A percentile compares a stretch with the other conserved stretches of the same genome.
Evolutionary conservation across 2,888 invertebrate genomes (phyloP).

Genomic region (Rotaria magnacalcarata): DNA sequence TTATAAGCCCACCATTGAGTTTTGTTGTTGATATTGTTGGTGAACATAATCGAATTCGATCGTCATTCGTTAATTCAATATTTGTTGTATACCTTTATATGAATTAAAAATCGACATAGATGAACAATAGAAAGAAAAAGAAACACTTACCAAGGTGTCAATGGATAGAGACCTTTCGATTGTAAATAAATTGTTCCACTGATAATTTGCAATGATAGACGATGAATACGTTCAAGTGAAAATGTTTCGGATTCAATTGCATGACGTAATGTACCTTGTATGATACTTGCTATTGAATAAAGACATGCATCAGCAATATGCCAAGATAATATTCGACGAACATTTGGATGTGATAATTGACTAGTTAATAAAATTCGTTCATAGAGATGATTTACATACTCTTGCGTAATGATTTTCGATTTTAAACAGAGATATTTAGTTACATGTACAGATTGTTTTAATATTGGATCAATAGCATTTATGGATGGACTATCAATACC

Average conservation of each 20-base stretch:
- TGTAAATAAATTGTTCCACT: slow-evolving; percentile 34
- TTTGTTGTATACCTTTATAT: slow-evolving; percentile 13
- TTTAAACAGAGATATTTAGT: slow-evolving; percentile 32
- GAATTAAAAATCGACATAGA: no score
- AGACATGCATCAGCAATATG: slow-evolving; percentile 31
- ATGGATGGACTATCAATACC: slow-evolving; percentile 34
- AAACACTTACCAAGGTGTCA: not conserved
- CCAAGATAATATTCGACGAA: slow-evolving; percentile 26
- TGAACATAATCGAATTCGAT: slow-evolving; percentile 28
- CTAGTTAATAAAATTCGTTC: slow-evolving; percentile 18
- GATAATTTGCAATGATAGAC: slow-evolving; percentile 16
- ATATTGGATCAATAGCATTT: slow-evolving; percentile 16
- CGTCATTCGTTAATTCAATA: slow-evolving; percentile 24
- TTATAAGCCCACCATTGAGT: not conserved
- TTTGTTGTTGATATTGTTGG: slow-evolving; percentile 19
- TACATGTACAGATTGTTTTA: slow-evolving; percentile 14
- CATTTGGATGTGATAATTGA: slow-evolving; percentile 28
- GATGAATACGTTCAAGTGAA: slow-evolving; percentile 12
- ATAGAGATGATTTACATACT: slow-evolving; percentile 24
- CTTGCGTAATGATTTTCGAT: slow-evolving; percentile 17
- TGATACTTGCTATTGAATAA: slow-evolving; percentile 12
- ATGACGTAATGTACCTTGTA: not conserved
- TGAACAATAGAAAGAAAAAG: not conserved
- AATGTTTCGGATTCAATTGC: slow-evolving; percentile 12
- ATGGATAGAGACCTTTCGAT: not conserved